Base-by-base conservation (phyloP, 1,140 invertebrate species). In the Scaptomyza pallida region DNA sequence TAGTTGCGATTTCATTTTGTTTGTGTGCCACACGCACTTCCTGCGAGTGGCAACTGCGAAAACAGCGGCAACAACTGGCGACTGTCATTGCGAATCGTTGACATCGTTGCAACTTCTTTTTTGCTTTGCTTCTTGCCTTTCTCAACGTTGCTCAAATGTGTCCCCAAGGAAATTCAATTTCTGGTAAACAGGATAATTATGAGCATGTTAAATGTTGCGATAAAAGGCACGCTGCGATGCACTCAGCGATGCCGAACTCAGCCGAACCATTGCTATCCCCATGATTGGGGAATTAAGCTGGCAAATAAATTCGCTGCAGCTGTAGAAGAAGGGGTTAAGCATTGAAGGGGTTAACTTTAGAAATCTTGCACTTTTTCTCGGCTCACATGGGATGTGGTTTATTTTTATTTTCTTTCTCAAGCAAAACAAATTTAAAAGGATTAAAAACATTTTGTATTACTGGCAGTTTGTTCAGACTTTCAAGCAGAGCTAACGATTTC, bases 151-250 rank as follows among this genome's bases (percentile, higher is more conserved):
- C 41, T 43, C 57, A 50, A 69, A 74, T 50, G 76, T 64, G 48
- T 79, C 80, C 72, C 80, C 62, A 52, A 83, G 80, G 83, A 88
- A 88, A 88, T 88, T 88, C 83, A 88, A 90, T 90, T 89, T 78
- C 77, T 82, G 75, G 78, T 90, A 89, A 90, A 90, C 83, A 90
- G 83, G 89, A 89, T 89, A 90, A 90, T 90, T 90, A 90, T 79
- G 89, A 86, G 83, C 88, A 79, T 85, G 89, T 90, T 90, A 90
- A 90, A 90, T 90, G 89, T 89, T 78, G 80, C 89, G 89, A 90
- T 89, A 90, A 90, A 89, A 82, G 81, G 78, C 78, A 88, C 75
- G 82, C 82, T 89, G 83, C 74, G 78, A 60, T 82, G 83, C 82
- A 82, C 73, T 68, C 51, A 60, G 67, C 43, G 41, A 30, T 13